These are phyloP conservation scores for Ibidorhyncha struthersii DNA, from an alignment of 2,113 vertebrate species.

Conservation along the genomic window DNA sequence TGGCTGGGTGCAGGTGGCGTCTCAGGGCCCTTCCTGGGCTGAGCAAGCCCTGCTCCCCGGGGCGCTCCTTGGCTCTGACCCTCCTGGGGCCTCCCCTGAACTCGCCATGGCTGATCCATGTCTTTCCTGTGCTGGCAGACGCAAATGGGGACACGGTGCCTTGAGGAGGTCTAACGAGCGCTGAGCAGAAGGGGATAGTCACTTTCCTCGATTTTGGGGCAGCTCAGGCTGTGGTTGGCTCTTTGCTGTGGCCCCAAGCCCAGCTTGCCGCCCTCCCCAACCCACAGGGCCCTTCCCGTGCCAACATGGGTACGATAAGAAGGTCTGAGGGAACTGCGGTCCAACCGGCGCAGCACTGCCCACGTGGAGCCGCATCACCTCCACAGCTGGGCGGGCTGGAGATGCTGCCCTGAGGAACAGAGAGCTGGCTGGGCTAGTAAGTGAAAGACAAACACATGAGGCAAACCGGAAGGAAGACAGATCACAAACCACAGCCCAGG, in stretches of 20 bases:
- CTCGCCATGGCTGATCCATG: no score
- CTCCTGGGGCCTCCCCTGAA: no score
- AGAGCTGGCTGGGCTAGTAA: neutral
- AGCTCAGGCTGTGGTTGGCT: neutral
- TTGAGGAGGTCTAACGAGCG: fast-evolving
- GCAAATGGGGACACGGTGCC: no score
- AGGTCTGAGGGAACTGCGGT: neutral
- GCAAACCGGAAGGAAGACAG: neutral
- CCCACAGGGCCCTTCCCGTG: neutral
- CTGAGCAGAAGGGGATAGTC: neutral
- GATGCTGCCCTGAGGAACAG: neutral
- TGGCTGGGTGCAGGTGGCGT: no score
- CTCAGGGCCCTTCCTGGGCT: no score
- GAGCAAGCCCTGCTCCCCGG: no score
- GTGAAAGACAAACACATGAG: neutral
- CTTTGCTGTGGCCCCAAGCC: neutral
- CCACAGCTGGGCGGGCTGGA: neutral
- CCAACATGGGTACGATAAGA: neutral
- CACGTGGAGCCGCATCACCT: fast-evolving
- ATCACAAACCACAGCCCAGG: neutral
- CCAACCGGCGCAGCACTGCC: fast-evolving
- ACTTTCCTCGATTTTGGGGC: neutral
- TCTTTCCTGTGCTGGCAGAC: no score
- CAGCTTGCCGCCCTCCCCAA: neutral
- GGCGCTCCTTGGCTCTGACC: no score